These are phyloP conservation scores for Cephalopachus bancanus DNA, from an alignment of 2,797 vertebrate genomes.

Conservation along the genomic window DNA sequence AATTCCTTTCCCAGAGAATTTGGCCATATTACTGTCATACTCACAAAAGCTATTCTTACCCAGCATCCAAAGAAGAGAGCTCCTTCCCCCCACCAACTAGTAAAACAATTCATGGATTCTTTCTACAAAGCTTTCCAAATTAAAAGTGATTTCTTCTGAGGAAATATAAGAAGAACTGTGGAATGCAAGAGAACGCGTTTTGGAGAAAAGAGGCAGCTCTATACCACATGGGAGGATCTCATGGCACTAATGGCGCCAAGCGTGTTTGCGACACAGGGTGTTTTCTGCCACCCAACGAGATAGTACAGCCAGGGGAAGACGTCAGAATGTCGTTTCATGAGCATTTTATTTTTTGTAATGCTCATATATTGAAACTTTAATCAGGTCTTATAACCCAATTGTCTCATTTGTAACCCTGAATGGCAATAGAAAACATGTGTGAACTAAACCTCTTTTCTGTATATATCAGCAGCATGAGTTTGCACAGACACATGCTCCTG, in stretches of 20 bases:
- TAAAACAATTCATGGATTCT: slow-evolving; percentile 64
- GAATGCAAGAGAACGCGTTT: not conserved
- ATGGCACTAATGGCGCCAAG: not conserved
- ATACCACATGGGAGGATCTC: slow-evolving; percentile 27
- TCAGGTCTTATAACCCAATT: slow-evolving; percentile 71
- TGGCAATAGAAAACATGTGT: slow-evolving; percentile 70
- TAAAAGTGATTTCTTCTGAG: slow-evolving; percentile 73
- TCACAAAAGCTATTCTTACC: slow-evolving; percentile 68
- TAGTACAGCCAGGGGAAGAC: not conserved
- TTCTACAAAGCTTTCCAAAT: slow-evolving; percentile 73
- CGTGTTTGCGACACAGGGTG: not conserved
- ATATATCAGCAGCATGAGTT: slow-evolving; percentile 45
- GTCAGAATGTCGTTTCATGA: not conserved
- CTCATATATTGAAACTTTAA: slow-evolving; percentile 68
- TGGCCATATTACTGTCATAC: slow-evolving; percentile 42
- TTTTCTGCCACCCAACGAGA: not conserved
- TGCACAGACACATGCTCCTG: slow-evolving; percentile 53
- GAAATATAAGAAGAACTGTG: slow-evolving; percentile 56
- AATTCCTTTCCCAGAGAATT: slow-evolving; percentile 64
- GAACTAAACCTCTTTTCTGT: slow-evolving; percentile 30
- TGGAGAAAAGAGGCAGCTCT: slow-evolving; percentile 38
- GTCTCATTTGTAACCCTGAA: slow-evolving; percentile 62
- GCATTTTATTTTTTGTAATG: slow-evolving; percentile 26
- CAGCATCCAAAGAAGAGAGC: not conserved
- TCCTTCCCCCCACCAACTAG: slow-evolving; percentile 27